Percentiles rank a stretch among this genome's conserved stretches.
These are phyloP conservation scores for Cisticola juncidis DNA, from an alignment of 2,113 vertebrate species.

Conservation along the genomic window DNA sequence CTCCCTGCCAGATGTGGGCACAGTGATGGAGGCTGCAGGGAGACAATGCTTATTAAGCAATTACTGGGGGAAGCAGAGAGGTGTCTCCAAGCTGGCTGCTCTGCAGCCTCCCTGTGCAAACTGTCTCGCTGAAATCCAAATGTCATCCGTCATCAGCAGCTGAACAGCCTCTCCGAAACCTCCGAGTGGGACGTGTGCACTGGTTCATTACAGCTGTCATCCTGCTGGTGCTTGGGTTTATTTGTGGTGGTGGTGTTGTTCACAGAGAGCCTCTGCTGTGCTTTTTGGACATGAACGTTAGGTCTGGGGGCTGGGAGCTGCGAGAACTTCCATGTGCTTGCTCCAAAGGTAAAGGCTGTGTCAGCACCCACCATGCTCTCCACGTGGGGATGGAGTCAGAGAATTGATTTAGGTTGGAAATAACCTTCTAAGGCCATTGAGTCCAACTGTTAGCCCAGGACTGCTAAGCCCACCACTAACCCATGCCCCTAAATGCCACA, in stretches of 20 bases:
- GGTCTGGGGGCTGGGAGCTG: not conserved
- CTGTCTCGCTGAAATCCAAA: constrained; percentile 38
- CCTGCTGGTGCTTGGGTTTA: constrained; percentile 37
- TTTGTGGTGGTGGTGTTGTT: constrained; percentile 22
- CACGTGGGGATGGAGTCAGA: not conserved
- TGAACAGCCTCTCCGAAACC: constrained; percentile 34
- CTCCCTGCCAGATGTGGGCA: not conserved
- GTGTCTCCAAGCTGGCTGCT: constrained; percentile 31
- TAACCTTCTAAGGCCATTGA: not conserved
- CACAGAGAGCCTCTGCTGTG: not conserved
- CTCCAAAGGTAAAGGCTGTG: not conserved
- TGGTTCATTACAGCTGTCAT: constrained; percentile 59
- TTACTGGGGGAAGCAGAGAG: not conserved
- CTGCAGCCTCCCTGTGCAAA: constrained; percentile 34
- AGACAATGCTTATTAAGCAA: constrained; percentile 26
- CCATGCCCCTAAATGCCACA: not conserved
- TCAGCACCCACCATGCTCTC: not conserved
- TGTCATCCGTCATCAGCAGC: constrained; percentile 56
- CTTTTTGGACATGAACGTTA: not conserved
- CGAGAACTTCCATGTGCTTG: not conserved
- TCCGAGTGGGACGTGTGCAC: constrained; percentile 27
- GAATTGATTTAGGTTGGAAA: not conserved
- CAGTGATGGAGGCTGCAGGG: not conserved
- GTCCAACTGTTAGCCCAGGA: not conserved
- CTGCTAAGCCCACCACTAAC: not conserved